A percentile compares a stretch with the other conserved stretches of the same genome.
These are phyloP conservation scores for Porites evermanni DNA, from an alignment of 92 coral and sea anemone genomes.

Conservation along the genomic window DNA sequence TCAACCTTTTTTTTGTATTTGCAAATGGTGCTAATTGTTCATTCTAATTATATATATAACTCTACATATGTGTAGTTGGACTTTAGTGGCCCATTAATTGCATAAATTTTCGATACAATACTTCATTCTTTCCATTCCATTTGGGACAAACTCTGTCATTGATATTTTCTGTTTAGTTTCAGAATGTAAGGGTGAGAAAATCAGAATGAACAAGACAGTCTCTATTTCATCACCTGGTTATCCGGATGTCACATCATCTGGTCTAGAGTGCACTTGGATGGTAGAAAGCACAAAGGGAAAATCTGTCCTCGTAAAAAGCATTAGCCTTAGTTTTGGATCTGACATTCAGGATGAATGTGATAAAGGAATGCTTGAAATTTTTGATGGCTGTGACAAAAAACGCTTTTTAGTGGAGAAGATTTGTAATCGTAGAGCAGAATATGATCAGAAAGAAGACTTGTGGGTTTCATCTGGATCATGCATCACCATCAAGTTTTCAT, in stretches of 20 bases:
- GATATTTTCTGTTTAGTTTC: background rate
- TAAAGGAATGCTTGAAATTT: constrained; percentile 74
- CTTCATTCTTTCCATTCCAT: too few species aligned
- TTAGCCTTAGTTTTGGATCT: constrained; percentile 65
- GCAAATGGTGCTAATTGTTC: too few species aligned
- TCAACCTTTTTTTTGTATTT: too few species aligned
- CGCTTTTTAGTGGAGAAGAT: constrained; percentile 81
- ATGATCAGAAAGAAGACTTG: constrained; percentile 37
- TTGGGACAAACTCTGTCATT: background rate
- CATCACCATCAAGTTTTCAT: constrained; percentile 44
- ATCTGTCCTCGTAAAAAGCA: constrained; percentile 51
- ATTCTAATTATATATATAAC: too few species aligned
- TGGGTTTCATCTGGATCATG: constrained; percentile 85
- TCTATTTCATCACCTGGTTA: constrained; percentile 68
- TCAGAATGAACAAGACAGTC: constrained; percentile 5
- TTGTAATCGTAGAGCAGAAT: constrained; percentile 36
- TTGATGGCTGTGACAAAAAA: constrained; percentile 69
- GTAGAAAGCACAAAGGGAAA: constrained; percentile 40
- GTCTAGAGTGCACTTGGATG: constrained; percentile 65
- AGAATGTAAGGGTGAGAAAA: constrained; percentile 41
- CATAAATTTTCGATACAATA: too few species aligned
- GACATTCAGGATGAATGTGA: constrained; percentile 55
- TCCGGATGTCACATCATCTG: constrained; percentile 41
- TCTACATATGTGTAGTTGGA: too few species aligned
- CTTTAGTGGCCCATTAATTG: too few species aligned